Conservation (phyloP, 1,140 invertebrate genomes). For the Coptotermes formosanus region DNA sequence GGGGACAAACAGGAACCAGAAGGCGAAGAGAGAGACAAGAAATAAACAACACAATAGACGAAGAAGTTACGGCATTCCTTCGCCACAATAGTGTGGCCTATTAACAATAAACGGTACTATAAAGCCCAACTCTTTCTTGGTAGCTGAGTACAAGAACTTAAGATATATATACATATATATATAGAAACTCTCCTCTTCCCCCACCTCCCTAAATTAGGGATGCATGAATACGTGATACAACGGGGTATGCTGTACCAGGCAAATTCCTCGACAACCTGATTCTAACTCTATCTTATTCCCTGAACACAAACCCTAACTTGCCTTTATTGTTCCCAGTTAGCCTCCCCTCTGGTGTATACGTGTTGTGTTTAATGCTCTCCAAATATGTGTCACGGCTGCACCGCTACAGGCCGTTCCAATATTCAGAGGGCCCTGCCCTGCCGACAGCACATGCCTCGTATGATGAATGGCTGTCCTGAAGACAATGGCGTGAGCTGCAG, state of each 20-base stretch:
- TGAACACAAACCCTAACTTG: background rate
- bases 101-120: background rate
- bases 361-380: slow-evolving; percentile 1
- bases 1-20: background rate
- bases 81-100: background rate
- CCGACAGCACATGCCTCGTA: background rate
- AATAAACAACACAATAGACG: background rate
- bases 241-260: background rate
- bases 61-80: background rate
- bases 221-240: background rate
- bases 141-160: slow-evolving; percentile 6
- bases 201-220: background rate
- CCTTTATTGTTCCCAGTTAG: slow-evolving; percentile 7
- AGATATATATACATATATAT: background rate
- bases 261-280: background rate
- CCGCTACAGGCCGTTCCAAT: background rate
- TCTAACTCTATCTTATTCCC: background rate
- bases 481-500: too few species aligned
- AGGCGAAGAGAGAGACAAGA: slow-evolving; percentile 19
- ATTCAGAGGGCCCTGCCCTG: background rate
- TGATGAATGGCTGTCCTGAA: background rate
- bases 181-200: background rate
- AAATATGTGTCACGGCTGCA: background rate
- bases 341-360: background rate
- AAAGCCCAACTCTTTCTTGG: background rate